phyloP scores from a whole-genome alignment of 2,797 vertebrate species.

The Epinephelus awoara region DNA sequence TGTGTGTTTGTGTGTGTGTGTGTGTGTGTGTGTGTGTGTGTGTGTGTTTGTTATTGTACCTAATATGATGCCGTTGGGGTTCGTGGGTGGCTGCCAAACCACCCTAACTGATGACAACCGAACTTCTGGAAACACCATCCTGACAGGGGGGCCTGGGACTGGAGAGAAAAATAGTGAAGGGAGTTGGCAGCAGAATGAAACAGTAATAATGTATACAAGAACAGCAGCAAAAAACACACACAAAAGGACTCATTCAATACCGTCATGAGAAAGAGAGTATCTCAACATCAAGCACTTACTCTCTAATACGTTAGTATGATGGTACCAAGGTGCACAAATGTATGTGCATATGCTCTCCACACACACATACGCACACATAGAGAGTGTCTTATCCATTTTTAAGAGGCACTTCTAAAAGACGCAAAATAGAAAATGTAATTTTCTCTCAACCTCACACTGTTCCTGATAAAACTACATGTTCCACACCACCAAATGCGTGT shows the following conservation, averaged over 20 bases:
- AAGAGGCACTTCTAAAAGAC: conserved; percentile 57
- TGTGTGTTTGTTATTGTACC: conserved; percentile 82
- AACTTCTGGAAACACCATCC: conserved; percentile 96
- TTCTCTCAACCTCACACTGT: conserved; percentile 51
- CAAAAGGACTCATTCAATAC: conserved; percentile 19
- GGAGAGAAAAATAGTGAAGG: conserved; percentile 50
- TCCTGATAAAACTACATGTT: conserved; percentile 74
- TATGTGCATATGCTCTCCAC: conserved; percentile 5
- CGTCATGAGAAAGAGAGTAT: conserved; percentile 22
- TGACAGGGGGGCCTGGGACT: conserved; percentile 93
- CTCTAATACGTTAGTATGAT: conserved; percentile 23
- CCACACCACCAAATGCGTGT: conserved; percentile 68
- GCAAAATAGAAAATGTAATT: conserved; percentile 68
- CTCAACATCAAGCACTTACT: conserved; percentile 40
- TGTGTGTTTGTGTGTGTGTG: conserved; percentile 36
- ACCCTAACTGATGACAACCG: conserved; percentile 91
- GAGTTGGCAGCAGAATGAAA: conserved; percentile 50
- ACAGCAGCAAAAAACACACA: conserved; percentile 14
- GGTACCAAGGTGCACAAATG: conserved; percentile 21
- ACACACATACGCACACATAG: conserved; percentile 10
- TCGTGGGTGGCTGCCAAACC: conserved; percentile 94
- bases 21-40: conserved; percentile 4
- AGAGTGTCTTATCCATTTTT: conserved; percentile 53
- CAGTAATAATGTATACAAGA: conserved; percentile 37
- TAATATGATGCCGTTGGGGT: conserved; percentile 94